Evolutionary conservation across 1,140 invertebrate genomes (phyloP).

Genomic region (Dryas iulia): DNA sequence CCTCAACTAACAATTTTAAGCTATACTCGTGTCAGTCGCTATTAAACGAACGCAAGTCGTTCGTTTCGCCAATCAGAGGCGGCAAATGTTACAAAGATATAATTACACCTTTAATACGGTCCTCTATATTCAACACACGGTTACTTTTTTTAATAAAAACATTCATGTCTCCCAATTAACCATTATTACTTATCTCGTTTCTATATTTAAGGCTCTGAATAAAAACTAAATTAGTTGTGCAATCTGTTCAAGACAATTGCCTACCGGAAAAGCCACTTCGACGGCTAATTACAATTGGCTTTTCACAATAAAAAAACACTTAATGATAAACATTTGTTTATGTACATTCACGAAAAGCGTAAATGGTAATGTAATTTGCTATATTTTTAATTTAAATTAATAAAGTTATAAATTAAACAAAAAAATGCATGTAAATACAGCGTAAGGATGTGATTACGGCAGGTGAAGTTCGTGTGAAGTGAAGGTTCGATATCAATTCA

Average conservation of each 20-base stretch:
- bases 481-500: too few species aligned
- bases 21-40: neutral
- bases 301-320: slow-evolving; percentile 55
- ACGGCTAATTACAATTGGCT: slow-evolving; percentile 55
- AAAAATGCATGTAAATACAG: neutral
- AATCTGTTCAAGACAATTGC: slow-evolving; percentile 34
- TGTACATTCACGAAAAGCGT: neutral
- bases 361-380: neutral
- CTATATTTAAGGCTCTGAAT: slow-evolving; percentile 21
- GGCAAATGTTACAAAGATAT: slow-evolving; percentile 6
- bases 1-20: neutral
- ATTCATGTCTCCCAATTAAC: slow-evolving; percentile 38
- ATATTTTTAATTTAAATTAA: neutral
- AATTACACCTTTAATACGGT: slow-evolving; percentile 12
- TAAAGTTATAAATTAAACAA: neutral
- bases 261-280: slow-evolving; percentile 65
- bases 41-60: neutral
- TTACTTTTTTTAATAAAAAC: slow-evolving; percentile 19
- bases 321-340: slow-evolving; percentile 46
- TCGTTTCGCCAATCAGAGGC: neutral
- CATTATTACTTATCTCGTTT: slow-evolving; percentile 36
- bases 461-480: too few species aligned
- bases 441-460: too few species aligned
- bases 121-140: slow-evolving; percentile 23
- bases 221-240: slow-evolving; percentile 24